A percentile compares a stretch with the other conserved stretches of the same genome.
Conservation (phyloP, 23 tunicate genomes). For the Trididemnum nubilum region DNA sequence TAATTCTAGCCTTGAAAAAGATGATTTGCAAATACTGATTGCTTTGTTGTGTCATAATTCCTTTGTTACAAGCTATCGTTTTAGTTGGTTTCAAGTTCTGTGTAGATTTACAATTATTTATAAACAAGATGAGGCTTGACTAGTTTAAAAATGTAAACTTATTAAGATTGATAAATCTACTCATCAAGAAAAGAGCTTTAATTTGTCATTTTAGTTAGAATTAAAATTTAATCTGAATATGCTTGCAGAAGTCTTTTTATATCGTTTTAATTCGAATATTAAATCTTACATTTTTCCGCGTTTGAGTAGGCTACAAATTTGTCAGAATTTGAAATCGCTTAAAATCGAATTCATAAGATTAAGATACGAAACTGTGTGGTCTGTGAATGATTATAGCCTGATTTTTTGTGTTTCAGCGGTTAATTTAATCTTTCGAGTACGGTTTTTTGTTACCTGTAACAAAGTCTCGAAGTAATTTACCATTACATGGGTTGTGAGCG, state of each 20-base stretch:
- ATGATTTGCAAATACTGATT: too few relatives aligned
- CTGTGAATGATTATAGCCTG: too few relatives aligned
- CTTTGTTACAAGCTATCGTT: not conserved
- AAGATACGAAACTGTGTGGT: not conserved
- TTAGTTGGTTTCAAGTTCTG: not conserved
- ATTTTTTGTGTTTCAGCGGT: too few relatives aligned
- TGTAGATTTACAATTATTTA: not conserved
- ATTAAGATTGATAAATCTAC: not conserved
- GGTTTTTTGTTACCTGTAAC: too few relatives aligned
- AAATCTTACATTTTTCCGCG: not conserved
- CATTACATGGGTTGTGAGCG: too few relatives aligned
- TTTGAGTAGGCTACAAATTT: not conserved
- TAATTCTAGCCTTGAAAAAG: too few relatives aligned
- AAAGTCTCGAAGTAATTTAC: too few relatives aligned
- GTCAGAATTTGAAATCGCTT: not conserved
- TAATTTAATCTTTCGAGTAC: too few relatives aligned
- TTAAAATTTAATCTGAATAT: not conserved
- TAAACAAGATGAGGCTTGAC: not conserved
- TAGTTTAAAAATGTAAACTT: too few relatives aligned
- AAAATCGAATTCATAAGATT: not conserved
- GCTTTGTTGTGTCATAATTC: too few relatives aligned
- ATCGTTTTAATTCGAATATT: not conserved
- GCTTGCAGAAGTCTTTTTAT: not conserved
- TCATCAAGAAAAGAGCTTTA: not conserved
- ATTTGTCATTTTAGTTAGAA: not conserved